Conservation (phyloP, 1,140 invertebrate genomes). For the Drosophila bifasciata region DNA sequence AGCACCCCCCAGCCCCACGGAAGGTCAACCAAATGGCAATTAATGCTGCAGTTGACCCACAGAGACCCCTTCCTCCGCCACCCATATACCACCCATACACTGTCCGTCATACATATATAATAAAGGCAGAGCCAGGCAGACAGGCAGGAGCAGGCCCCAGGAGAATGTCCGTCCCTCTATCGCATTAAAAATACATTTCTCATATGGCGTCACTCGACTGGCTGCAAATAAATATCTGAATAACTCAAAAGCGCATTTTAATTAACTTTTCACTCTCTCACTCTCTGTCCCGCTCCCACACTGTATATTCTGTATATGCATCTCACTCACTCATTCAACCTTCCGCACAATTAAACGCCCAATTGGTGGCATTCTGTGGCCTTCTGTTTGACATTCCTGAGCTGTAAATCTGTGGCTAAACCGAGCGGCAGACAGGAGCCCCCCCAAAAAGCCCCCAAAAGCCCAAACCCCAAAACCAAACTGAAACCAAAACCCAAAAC, state of each 20-base stretch:
- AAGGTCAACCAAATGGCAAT: constrained; percentile 38
- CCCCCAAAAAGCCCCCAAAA: constrained; percentile 4
- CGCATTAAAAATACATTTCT: constrained; percentile 71
- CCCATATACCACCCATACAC: no score
- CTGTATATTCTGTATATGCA: not conserved
- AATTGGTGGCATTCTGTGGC: constrained; percentile 39
- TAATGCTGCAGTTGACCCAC: constrained; percentile 31
- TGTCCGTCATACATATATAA: no score
- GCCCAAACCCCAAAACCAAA: not conserved
- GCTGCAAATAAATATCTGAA: constrained; percentile 66
- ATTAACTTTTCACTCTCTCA: constrained; percentile 60
- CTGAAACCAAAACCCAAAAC: constrained; percentile 26
- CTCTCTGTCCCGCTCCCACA: not conserved
- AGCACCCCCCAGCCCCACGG: no score
- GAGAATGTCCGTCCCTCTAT: not conserved
- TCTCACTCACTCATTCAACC: constrained; percentile 9
- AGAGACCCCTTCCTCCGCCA: not conserved
- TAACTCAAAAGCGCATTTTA: constrained; percentile 74
- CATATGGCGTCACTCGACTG: constrained; percentile 51
- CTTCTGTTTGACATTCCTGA: constrained; percentile 5
- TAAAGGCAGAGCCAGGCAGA: no score
- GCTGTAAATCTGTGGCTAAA: constrained; percentile 62
- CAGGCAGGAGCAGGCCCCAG: no score
- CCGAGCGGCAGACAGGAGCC: not conserved
- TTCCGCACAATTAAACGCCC: constrained; percentile 42